Percentiles rank a stretch among this genome's conserved stretches.
phyloP scores from a whole-genome alignment of 2,113 vertebrate species.

The Macroglossus sobrinus region DNA sequence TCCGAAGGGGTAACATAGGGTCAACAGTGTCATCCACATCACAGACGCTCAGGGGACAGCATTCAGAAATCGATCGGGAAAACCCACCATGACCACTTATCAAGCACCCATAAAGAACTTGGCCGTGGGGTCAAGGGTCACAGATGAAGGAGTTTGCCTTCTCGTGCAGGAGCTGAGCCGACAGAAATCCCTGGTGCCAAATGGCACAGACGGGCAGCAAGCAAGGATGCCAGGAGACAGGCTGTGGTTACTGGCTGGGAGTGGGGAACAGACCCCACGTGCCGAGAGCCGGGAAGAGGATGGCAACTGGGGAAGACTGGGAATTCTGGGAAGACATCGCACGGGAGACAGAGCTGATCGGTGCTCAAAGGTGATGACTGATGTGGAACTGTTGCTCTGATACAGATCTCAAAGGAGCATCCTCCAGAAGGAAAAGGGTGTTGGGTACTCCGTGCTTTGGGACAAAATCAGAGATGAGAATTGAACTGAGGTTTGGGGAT shows the following conservation, averaged over 20 bases:
- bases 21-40: background rate
- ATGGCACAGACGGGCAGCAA: background rate
- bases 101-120: background rate
- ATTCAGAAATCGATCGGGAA: background rate
- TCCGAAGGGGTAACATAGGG: background rate
- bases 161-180: background rate
- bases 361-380: background rate
- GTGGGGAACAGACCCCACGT: accelerated
- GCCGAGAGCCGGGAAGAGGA: accelerated
- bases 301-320: accelerated
- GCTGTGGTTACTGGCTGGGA: accelerated
- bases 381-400: background rate
- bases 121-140: background rate
- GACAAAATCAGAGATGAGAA: background rate
- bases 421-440: background rate
- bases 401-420: background rate
- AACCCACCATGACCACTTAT: background rate
- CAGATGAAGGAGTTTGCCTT: background rate
- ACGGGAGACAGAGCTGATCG: background rate
- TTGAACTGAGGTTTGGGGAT: background rate
- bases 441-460: background rate
- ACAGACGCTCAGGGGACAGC: background rate
- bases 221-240: background rate
- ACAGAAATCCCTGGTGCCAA: background rate
- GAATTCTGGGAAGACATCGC: background rate